phyloP scores from a whole-genome alignment of 2,888 invertebrate genomes.

The Itoplectis maculator region DNA sequence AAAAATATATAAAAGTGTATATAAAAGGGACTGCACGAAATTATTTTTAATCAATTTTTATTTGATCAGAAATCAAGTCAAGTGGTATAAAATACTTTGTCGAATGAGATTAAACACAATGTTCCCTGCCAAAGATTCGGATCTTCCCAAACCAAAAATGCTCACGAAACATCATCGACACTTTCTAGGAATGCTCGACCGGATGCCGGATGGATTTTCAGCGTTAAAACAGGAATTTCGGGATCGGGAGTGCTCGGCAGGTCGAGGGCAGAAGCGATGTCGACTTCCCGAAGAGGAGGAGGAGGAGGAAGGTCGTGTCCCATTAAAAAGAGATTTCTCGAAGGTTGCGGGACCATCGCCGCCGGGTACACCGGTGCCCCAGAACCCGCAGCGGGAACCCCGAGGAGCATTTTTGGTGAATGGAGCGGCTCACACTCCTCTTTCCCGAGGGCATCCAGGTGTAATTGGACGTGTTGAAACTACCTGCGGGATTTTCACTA shows the following conservation, averaged over 20 bases:
- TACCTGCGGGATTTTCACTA: slow-evolving; percentile 76
- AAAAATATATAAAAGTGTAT: too few species aligned
- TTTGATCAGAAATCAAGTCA: too few species aligned
- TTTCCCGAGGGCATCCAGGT: slow-evolving; percentile 62
- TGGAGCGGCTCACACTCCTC: slow-evolving; percentile 40
- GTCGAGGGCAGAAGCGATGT: slow-evolving; percentile 5
- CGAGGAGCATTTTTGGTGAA: slow-evolving; percentile 55
- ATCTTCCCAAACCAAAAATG: not conserved
- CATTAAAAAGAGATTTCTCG: slow-evolving; percentile 83
- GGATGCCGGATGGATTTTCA: slow-evolving; percentile 61
- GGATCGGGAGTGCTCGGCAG: slow-evolving; percentile 37
- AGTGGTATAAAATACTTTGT: not conserved
- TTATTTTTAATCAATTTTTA: too few species aligned
- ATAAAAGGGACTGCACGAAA: too few species aligned
- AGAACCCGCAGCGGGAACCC: slow-evolving; percentile 6
- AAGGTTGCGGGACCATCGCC: slow-evolving; percentile 61
- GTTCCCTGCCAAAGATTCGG: not conserved
- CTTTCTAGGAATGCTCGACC: slow-evolving; percentile 29
- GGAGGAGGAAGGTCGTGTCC: slow-evolving; percentile 66
- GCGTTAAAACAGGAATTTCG: slow-evolving; percentile 45
- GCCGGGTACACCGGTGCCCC: slow-evolving; percentile 12
- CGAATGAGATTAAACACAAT: not conserved
- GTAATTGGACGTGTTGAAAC: slow-evolving; percentile 74
- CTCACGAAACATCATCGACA: not conserved
- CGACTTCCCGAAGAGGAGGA: slow-evolving; percentile 49